These are phyloP conservation scores for Cephalotes varians DNA, from an alignment of 2,888 invertebrate species.

Conservation along the genomic window DNA sequence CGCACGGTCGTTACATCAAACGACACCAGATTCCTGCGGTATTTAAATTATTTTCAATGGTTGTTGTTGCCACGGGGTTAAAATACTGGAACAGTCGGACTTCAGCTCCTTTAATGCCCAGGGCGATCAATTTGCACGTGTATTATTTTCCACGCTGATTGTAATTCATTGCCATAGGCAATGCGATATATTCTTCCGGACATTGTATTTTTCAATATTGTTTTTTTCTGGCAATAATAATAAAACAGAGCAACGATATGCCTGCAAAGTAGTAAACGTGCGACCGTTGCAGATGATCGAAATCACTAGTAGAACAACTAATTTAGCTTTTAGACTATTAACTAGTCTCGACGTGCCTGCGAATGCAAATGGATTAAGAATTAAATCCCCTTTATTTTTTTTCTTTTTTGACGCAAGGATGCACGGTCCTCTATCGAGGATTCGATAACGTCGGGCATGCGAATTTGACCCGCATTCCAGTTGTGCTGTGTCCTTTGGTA, in stretches of 20 bases:
- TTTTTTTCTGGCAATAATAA: slow-evolving; percentile 17
- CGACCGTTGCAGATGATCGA: neutral
- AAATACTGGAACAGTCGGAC: neutral
- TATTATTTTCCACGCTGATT: slow-evolving; percentile 37
- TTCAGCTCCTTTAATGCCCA: slow-evolving; percentile 21
- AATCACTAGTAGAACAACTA: neutral
- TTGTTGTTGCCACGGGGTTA: neutral
- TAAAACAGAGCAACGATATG: neutral
- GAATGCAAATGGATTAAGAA: slow-evolving; percentile 37
- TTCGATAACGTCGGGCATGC: slow-evolving; percentile 33
- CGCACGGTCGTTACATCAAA: neutral
- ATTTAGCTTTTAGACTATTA: neutral
- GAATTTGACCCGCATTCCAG: slow-evolving; percentile 44
- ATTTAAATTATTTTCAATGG: slow-evolving; percentile 35
- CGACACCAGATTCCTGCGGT: slow-evolving; percentile 5
- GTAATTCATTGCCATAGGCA: slow-evolving; percentile 30
- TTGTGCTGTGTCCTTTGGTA: slow-evolving; percentile 42
- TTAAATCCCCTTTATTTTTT: neutral
- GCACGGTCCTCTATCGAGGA: slow-evolving; percentile 9
- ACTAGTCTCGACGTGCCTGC: neutral
- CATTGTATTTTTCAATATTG: slow-evolving; percentile 14
- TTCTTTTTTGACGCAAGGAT: neutral
- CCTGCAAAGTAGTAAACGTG: neutral
- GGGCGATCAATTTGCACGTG: slow-evolving; percentile 27
- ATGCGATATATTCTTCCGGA: neutral